A percentile compares a stretch with the other conserved stretches of the same genome.
Conservation (phyloP, 2,888 invertebrate species). For the Psylliodes chrysocephalus region DNA sequence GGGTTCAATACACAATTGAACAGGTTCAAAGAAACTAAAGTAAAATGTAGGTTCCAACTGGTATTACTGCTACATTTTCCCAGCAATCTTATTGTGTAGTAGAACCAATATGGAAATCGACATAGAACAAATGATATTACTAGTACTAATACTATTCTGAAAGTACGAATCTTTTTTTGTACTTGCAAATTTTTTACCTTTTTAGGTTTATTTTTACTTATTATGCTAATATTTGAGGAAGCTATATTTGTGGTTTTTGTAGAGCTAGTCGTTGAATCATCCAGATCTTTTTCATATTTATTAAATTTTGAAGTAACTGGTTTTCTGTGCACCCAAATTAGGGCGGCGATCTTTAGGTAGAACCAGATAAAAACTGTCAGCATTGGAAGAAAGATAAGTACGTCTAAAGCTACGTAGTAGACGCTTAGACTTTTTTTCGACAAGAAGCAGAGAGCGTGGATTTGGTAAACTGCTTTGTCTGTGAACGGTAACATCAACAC, state of each 20-base stretch:
- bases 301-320: slow-evolving; percentile 48
- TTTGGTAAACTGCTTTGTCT: slow-evolving; percentile 46
- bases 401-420: slow-evolving; percentile 55
- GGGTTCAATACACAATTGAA: slow-evolving; percentile 70
- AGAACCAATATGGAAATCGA: slow-evolving; percentile 67
- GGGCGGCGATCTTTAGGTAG: slow-evolving; percentile 66
- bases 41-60: slow-evolving; percentile 65
- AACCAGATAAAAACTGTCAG: slow-evolving; percentile 66
- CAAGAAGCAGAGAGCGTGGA: slow-evolving; percentile 52
- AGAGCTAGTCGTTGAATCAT: slow-evolving; percentile 48
- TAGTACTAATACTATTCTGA: slow-evolving; percentile 68
- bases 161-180: slow-evolving; percentile 68
- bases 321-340: slow-evolving; percentile 66
- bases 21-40: slow-evolving; percentile 67
- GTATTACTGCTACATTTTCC: slow-evolving; percentile 50
- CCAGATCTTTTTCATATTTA: slow-evolving; percentile 44
- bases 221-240: slow-evolving; percentile 24
- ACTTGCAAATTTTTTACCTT: slow-evolving; percentile 52
- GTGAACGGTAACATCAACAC: slow-evolving; percentile 46
- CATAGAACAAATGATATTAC: slow-evolving; percentile 68
- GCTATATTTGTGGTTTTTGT: slow-evolving; percentile 46
- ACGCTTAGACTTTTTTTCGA: slow-evolving; percentile 48
- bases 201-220: slow-evolving; percentile 38
- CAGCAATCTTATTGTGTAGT: slow-evolving; percentile 64
- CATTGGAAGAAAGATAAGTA: slow-evolving; percentile 65